Evolutionary conservation across 2,113 vertebrate genomes (phyloP).

Genomic region (Cottus gobio): DNA sequence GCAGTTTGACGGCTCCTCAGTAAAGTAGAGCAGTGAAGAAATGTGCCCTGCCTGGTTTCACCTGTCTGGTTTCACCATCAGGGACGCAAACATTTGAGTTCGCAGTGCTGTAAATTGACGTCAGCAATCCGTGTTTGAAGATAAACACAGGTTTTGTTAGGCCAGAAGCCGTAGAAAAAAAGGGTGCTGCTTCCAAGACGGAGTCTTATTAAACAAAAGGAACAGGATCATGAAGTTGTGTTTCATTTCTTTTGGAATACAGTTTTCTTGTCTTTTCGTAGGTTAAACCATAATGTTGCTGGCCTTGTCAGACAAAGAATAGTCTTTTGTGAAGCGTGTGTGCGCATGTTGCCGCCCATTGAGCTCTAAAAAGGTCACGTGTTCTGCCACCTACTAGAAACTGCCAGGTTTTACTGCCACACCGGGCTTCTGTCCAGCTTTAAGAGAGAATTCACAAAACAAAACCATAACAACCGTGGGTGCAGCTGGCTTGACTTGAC

Average conservation of each 20-base stretch:
- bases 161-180: slow-evolving; percentile 22
- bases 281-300: neutral
- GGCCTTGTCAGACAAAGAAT: neutral
- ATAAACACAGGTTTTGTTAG: slow-evolving; percentile 32
- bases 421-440: slow-evolving; percentile 33
- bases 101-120: slow-evolving; percentile 18
- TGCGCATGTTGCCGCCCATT: neutral
- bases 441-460: slow-evolving; percentile 37
- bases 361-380: slow-evolving; percentile 43
- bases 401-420: slow-evolving; percentile 19
- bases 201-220: slow-evolving; percentile 10
- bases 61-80: slow-evolving; percentile 67
- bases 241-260: neutral
- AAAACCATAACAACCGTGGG: slow-evolving; percentile 16
- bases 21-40: slow-evolving; percentile 56
- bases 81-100: slow-evolving; percentile 39
- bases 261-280: neutral
- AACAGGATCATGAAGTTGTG: neutral
- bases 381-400: slow-evolving; percentile 4
- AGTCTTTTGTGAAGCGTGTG: neutral
- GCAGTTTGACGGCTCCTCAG: slow-evolving; percentile 8
- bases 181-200: neutral
- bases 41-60: slow-evolving; percentile 76
- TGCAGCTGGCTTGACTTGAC: neutral
- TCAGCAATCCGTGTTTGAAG: slow-evolving; percentile 20